Conservation (phyloP, 2,797 vertebrate species). For the Danio albolineatus region DNA sequence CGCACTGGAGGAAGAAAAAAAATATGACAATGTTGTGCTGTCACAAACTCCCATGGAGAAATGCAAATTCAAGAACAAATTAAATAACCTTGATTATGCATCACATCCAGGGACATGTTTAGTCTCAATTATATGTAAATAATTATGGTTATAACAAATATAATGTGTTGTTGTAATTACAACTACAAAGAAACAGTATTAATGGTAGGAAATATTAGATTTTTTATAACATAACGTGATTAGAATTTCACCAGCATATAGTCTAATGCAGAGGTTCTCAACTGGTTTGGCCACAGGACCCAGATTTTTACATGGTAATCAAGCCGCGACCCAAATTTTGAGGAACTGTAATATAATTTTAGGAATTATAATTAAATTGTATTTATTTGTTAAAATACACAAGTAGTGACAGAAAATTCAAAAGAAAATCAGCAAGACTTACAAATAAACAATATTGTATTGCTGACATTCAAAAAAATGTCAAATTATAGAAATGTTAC, state of each 20-base stretch:
- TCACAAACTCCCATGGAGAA: constrained; percentile 26
- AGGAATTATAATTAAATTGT: too few species aligned
- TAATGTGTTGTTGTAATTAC: neutral
- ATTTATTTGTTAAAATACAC: too few species aligned
- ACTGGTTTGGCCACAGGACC: too few species aligned
- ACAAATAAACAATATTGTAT: too few species aligned
- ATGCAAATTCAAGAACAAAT: constrained; percentile 21
- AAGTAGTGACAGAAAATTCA: too few species aligned
- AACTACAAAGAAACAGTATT: constrained; percentile 19
- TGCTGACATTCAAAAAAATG: too few species aligned
- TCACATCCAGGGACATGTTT: constrained; percentile 7
- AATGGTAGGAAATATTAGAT: neutral
- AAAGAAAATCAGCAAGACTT: too few species aligned
- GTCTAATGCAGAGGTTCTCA: too few species aligned
- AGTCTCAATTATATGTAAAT: constrained; percentile 18
- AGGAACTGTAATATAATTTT: too few species aligned
- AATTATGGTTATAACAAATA: constrained; percentile 14
- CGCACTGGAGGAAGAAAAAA: neutral
- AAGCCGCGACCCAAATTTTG: too few species aligned
- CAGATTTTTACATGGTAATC: too few species aligned
- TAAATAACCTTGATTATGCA: constrained; percentile 31
- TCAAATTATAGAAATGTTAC: too few species aligned
- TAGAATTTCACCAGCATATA: constrained; percentile 9
- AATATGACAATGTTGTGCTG: constrained; percentile 5
- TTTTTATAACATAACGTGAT: neutral